Evolutionary conservation across 2,797 vertebrate genomes (phyloP), one percentile per base, ranked within the genome.

Genomic region (Poliocrania exsul): DNA sequence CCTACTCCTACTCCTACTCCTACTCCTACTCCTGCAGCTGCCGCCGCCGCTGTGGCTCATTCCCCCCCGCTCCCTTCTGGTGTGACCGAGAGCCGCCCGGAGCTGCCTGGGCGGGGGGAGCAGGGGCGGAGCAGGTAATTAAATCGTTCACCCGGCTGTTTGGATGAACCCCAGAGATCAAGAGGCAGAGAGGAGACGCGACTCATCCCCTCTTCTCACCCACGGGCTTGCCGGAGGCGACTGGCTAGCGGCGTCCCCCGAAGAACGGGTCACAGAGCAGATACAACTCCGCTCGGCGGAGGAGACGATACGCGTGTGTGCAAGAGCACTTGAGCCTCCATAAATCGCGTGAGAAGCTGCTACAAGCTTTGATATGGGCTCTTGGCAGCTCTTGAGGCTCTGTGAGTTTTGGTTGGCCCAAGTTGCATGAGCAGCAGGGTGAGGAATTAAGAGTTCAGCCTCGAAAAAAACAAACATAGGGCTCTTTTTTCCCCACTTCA

Each of bases 61-160:
- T 47, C 62, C 8, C 35, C 51, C 16, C n/a, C 60, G 15, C 70
- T 81, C 61, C 75, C 58, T 62, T 40, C 71, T 61, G 51, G 64
- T 53, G 66, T 28, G 78, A 74, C 72, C 24, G 62, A 49, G 46
- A 79, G 77, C 35, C 33, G 40, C 81, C 67, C 40, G 46, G 69
- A 42, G 90, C 75, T 21, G 80, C 21, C 65, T 51, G 80, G 81
- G 79, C 29, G 75, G 85, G 92, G 91, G 93, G 67, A 79, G 73
- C 40, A 62, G 86, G 82, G 85, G 81, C 24, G 93, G 94, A 79
- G 81, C 6, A 35, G 90, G 69, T 74, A 65, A 21, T 10, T 29
- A 50, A 73, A 13, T n/a, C 71, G 9, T 38, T 51, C 47, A 79
- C 20, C 13, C 4, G 24, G 11, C 72, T 15, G 58, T 28, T 26